Conservation (phyloP, 2,113 vertebrate species). For the Pelodiscus sinensis region DNA sequence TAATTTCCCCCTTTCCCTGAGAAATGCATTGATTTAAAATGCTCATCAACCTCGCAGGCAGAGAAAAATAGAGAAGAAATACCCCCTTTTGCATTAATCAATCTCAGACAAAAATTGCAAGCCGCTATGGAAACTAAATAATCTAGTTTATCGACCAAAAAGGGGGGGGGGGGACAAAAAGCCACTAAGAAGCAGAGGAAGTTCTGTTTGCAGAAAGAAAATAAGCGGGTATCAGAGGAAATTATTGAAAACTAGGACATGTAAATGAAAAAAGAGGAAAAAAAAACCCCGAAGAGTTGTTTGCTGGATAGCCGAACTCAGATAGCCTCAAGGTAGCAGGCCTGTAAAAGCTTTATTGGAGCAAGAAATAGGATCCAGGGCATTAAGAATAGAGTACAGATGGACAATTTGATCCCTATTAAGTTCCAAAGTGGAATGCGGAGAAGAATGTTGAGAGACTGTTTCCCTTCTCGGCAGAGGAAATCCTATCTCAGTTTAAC, state of each 20-base stretch:
- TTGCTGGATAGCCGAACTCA: constrained; percentile 38
- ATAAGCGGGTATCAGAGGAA: not conserved
- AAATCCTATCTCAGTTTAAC: constrained; percentile 44
- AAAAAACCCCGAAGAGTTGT: not conserved
- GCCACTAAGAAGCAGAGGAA: constrained; percentile 4
- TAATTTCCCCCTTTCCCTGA: constrained; percentile 8
- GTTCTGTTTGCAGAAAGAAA: constrained; percentile 19
- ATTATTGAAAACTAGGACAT: constrained; percentile 11
- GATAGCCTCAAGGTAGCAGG: constrained; percentile 12
- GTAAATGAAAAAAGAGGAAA: not conserved
- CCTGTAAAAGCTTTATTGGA: constrained; percentile 43
- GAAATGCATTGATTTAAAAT: constrained; percentile 11
- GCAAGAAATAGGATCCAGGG: constrained; percentile 29
- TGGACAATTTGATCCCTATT: constrained; percentile 44
- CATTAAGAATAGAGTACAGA: constrained; percentile 8
- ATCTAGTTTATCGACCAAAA: not conserved
- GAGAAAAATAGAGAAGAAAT: not conserved
- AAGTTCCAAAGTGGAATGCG: constrained; percentile 39
- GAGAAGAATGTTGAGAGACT: constrained; percentile 36
- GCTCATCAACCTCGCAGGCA: not conserved
- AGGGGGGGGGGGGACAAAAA: not conserved
- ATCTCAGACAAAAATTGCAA: not conserved
- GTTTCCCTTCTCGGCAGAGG: constrained; percentile 7
- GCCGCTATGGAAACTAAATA: not conserved
- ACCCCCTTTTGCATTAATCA: not conserved